phyloP scores from a whole-genome alignment of 2,113 vertebrate genomes.

The Pandion haliaetus region DNA sequence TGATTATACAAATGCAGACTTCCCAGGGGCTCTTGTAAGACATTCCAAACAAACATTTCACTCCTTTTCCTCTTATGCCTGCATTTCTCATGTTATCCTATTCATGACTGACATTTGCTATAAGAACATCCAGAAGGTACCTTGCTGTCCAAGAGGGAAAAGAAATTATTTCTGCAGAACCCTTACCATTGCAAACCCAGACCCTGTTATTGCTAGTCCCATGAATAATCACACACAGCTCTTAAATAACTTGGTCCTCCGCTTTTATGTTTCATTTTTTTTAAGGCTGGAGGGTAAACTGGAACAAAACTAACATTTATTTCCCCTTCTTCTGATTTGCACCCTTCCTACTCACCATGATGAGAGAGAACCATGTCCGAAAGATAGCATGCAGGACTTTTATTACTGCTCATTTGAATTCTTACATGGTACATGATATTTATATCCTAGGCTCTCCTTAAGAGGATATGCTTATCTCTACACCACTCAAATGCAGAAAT shows the following conservation, averaged over 20 bases:
- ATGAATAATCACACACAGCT: neutral
- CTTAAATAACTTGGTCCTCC: neutral
- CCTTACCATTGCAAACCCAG: neutral
- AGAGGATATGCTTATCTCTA: neutral
- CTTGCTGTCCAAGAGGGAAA: neutral
- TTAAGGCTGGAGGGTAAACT: neutral
- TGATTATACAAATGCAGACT: constrained; percentile 26
- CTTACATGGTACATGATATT: neutral
- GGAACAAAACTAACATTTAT: neutral
- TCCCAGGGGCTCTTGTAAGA: neutral
- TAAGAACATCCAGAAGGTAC: neutral
- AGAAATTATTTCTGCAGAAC: neutral
- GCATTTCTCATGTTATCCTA: neutral
- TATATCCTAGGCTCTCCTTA: neutral
- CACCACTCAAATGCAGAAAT: neutral
- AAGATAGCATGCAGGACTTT: neutral
- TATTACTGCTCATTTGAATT: neutral
- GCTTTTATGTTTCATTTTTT: neutral
- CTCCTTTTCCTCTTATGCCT: neutral
- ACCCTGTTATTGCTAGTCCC: neutral
- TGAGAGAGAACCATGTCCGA: neutral
- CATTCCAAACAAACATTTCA: neutral
- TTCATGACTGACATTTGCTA: neutral
- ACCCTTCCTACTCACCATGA: neutral
- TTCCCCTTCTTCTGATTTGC: neutral